Evolutionary conservation across 2,113 vertebrate species (phyloP).

Genomic region (Speoplatyrhinus poulsoni): DNA sequence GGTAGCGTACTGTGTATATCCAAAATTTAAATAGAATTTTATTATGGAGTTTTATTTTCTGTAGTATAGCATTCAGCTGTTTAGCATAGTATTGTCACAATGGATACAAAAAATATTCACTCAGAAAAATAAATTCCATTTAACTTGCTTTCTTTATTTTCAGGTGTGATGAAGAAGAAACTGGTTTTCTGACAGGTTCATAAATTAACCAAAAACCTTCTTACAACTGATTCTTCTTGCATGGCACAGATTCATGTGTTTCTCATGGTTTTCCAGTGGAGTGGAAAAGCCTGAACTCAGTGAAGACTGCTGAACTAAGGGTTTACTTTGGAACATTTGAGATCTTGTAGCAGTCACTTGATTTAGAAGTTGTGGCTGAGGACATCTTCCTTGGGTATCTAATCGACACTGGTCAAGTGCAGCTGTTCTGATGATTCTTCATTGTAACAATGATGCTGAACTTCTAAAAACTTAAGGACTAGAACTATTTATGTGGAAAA

Average conservation of each 20-base stretch:
- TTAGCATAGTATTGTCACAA: neutral
- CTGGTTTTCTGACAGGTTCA: slow-evolving; percentile 72
- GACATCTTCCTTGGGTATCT: neutral
- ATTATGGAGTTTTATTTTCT: too few species aligned
- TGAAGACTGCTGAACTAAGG: neutral
- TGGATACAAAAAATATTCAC: too few species aligned
- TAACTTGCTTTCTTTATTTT: slow-evolving; percentile 36
- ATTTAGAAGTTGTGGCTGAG: slow-evolving; percentile 11
- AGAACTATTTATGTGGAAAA: slow-evolving; percentile 51
- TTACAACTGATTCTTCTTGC: slow-evolving; percentile 11
- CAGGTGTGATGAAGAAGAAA: slow-evolving; percentile 80
- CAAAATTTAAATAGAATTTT: too few species aligned
- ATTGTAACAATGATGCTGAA: slow-evolving; percentile 37
- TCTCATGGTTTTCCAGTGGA: slow-evolving; percentile 39
- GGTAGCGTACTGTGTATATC: slow-evolving; percentile 26
- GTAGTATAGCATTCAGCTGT: too few species aligned
- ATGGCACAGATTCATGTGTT: slow-evolving; percentile 13
- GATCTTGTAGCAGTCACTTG: slow-evolving; percentile 17
- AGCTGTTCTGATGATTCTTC: slow-evolving; percentile 25
- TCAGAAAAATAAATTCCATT: neutral
- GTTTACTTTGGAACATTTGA: slow-evolving; percentile 33
- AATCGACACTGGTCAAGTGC: slow-evolving; percentile 19
- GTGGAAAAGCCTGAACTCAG: slow-evolving; percentile 1
- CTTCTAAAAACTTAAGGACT: slow-evolving; percentile 24
- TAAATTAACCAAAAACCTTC: slow-evolving; percentile 15